Base-by-base conservation (phyloP, 2,888 invertebrate genomes). In the Campoplex nolae region DNA sequence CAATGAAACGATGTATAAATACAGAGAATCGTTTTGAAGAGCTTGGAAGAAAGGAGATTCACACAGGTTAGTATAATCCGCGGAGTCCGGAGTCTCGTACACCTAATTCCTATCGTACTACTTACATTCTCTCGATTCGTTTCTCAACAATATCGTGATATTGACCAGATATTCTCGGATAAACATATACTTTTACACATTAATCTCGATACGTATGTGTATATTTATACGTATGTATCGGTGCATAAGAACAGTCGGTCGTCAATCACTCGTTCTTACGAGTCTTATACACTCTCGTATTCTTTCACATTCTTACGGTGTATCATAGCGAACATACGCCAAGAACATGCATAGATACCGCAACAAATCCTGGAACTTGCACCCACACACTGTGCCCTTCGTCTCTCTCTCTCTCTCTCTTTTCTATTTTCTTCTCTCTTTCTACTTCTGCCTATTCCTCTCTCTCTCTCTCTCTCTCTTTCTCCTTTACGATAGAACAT, bases 261-360 rank as follows among this genome's bases (percentile, higher is more conserved):
- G 81, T 87, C 84, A 77, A 83, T 80, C 76, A 65, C 73, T 42
- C 74, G 76, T 77, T 87, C 77, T 70, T 84, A 73, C 80, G 86
- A 76, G 70, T 84, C 84, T 84, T 38, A 42, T 75, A 78, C 65
- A 71, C 65, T 18, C 45, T 35, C 56, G 58, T n/a, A 82, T 82
- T 75, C 45, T 13, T 67, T 51, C 23, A 70, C 76, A 82, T 87
- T 87, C 84, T 84, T 82, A 73, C 75, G 71, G 79, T 79, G 78
- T 76, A 84, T 84, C 83, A 83, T 87, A 71, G 75, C 48, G 67
- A 81, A 81, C 76, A 81, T 85, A 75, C 54, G 83, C 82, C 84
- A 42, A 76, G 79, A 84, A 84, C 84, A 82, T 71, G 87, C 81
- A 82, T 75, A 82, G 87, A 87, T 84, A 84, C 82, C 48, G 87